Evolutionary conservation across 2,113 vertebrate genomes (phyloP), one percentile per base, ranked within the genome.

Genomic region (Myotis davidii): DNA sequence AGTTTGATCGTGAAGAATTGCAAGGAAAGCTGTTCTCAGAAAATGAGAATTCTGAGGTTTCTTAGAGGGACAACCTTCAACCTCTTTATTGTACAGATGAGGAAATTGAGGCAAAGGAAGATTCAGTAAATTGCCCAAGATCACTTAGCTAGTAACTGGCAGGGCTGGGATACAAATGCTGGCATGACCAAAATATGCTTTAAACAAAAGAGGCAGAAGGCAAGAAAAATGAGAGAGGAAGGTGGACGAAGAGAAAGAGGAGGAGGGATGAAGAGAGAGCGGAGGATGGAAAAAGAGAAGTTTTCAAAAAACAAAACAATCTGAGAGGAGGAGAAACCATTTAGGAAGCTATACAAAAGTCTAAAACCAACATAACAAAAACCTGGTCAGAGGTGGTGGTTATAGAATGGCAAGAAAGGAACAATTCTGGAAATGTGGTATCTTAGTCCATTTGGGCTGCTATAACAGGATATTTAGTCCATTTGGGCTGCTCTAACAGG

Each of bases 301-400:
- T 27, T 27, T 61, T 64, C 27, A 27, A 85, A 88, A 88, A 39
- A 81, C 7, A 29, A 16, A 13, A 74, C 29, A 85, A 48, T 85
- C 11, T 27, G n/a, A 54, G 54, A 92, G 32, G 52, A 79, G 11
- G 7, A 14, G 59, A 54, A 61, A 45, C 12, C 12, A 23, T 37
- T 90, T 74, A 65, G 52, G 52, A 96, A 89, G 27, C 32, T 42
- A 79, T n/a, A 52, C 39, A 73, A 73, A 97, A 64, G 17, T 25
- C 67, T 56, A 81, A 39, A 74, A 74, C 12, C 12, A 88, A 92
- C 76, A 54, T 81, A 81, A 70, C 73, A 2, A 56, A 89, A 79
- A 42, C 9, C 6, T 34, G 23, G 39, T 32, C 10, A 37, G 32
- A 72, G 16, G 10, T 23, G 10, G 17, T 20, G 56, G 32, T 20